A percentile compares a stretch with the other conserved stretches of the same genome.
phyloP scores from a whole-genome alignment of 2,113 vertebrate species.

The Notothenia coriiceps region DNA sequence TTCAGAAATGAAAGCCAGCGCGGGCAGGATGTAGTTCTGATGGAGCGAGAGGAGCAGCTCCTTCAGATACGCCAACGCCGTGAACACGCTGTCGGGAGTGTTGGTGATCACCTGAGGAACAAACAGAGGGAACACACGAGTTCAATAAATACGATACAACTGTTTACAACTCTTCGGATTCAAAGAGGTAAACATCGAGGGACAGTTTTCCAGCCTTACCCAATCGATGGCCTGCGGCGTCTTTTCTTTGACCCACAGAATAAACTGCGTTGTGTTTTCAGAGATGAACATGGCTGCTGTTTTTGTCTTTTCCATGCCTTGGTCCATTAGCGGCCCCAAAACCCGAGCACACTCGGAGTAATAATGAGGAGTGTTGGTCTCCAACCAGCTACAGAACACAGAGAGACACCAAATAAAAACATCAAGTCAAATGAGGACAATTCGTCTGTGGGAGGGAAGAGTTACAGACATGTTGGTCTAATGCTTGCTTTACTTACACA shows the following conservation, averaged over 20 bases:
- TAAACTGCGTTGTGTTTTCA: slow-evolving; percentile 75
- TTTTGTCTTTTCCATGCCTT: slow-evolving; percentile 75
- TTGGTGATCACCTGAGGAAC: slow-evolving; percentile 82
- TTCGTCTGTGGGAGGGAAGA: neutral
- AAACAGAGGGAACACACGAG: accelerated
- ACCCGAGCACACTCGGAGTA: slow-evolving; percentile 78
- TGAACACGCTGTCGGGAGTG: slow-evolving; percentile 86
- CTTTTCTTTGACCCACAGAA: slow-evolving; percentile 82
- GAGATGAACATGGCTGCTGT: slow-evolving; percentile 64
- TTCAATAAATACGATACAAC: neutral
- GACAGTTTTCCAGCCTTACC: slow-evolving; percentile 78
- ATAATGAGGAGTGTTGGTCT: slow-evolving; percentile 83
- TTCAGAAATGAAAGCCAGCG: slow-evolving; percentile 72
- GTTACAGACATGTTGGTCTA: too few relatives aligned
- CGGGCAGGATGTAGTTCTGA: slow-evolving; percentile 85
- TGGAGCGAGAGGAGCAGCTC: slow-evolving; percentile 88
- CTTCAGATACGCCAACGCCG: slow-evolving; percentile 79
- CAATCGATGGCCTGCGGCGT: slow-evolving; percentile 83
- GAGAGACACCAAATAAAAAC: slow-evolving; percentile 1
- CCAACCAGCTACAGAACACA: slow-evolving; percentile 86
- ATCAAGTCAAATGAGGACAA: neutral
- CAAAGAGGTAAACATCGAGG: neutral
- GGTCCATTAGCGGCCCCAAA: slow-evolving; percentile 82
- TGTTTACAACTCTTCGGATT: neutral
- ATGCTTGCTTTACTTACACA: too few relatives aligned